Base-by-base conservation (phyloP, 2,113 vertebrate genomes). In the Hippocampus zosterae region DNA sequence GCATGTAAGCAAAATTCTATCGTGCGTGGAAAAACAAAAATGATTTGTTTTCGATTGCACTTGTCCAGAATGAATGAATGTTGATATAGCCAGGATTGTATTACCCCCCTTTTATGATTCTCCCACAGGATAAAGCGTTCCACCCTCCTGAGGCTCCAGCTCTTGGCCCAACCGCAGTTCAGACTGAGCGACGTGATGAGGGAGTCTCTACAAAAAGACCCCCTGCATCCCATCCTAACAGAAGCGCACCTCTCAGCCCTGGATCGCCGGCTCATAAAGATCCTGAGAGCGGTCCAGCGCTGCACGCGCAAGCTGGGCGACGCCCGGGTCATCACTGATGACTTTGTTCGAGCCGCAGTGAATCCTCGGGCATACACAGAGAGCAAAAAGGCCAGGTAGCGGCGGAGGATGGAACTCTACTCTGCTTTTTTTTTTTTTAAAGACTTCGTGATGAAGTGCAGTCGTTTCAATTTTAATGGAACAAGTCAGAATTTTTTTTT, bases 151-250 rank as follows among this genome's bases (percentile, higher is more conserved):
- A 91, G 93, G 0, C 92, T 99, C 63, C 92, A 87, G 84, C 93
- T 98, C 40, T 55, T 98, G 85, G 81, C 92, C 0, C 87, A 80
- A 23, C 82, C 91, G 0, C 90, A 92, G 3, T 97, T 94, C 76
- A 90, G 68, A 21, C 94, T 98, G 37, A 98, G 97, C 0, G 95
- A 96, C 0, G 85, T 97, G 60, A 97, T 99, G 96, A 90, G 95
- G 61, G 97, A 98, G 73, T 98, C 97, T 0, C 90, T 99, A 42
- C 80, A 85, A 3, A 83, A 79, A n/a, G 97, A 98, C 77, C 77
- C 42, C 27, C 91, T 99, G 41, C 74, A 60, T 1, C 94, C 95
- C 0, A 48, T 99, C 52, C 91, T 98, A 76, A 93, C 93, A 0
- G 95, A 98, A 50, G 93, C 92, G 3, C 97, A 99, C 68, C 92